Evolutionary conservation across 2,113 vertebrate genomes (phyloP), one percentile per base, ranked within the genome.

Genomic region (Oreochromis aureus): DNA sequence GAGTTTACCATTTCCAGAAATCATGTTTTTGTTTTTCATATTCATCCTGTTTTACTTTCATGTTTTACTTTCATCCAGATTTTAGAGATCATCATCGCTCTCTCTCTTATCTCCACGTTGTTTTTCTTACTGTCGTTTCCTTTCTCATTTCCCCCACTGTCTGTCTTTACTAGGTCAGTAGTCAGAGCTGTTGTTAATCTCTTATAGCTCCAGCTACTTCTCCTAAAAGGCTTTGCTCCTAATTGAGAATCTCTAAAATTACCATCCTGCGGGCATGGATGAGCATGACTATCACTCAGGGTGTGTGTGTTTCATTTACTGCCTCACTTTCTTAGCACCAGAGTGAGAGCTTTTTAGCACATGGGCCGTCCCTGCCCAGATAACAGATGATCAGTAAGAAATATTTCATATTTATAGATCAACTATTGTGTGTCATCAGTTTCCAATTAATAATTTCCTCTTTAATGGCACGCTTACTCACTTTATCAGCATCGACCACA

Each of bases 241-340:
- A 91, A 95, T 95, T 92, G 93, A 93, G 63, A 89, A 89, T 89
- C 87, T 93, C 92, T 95, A 95, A 94, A 96, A 95, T 93, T 91
- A 93, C 85, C 92, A 82, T 71, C 86, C 55, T 82, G 82, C 53
- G 76, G 90, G 87, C 82, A 32, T 48, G 6, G 54, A 53, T 51
- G 73, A 48, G 79, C 73, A 58, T 91, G 79, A 44, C 19, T 80
- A 9, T 89, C 15, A 51, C n/a, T 46, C 46, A 5, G 79, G 5
- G 34, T 56, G 81, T 59, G 56, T 86, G 76, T n/a, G 18, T 87
- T 56, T 78, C 4, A 8, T 32, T 58, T 59, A 76, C 27, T 80
- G 10, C 18, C 24, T 69, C 15, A 6, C 2, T 53, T 59, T n/a
- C 56, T 81, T 19, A 83, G 34, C 15, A 48, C 24, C 16, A 7